These are phyloP conservation scores for Bombylius discolor DNA, from an alignment of 2,888 invertebrate genomes.

Conservation along the genomic window DNA sequence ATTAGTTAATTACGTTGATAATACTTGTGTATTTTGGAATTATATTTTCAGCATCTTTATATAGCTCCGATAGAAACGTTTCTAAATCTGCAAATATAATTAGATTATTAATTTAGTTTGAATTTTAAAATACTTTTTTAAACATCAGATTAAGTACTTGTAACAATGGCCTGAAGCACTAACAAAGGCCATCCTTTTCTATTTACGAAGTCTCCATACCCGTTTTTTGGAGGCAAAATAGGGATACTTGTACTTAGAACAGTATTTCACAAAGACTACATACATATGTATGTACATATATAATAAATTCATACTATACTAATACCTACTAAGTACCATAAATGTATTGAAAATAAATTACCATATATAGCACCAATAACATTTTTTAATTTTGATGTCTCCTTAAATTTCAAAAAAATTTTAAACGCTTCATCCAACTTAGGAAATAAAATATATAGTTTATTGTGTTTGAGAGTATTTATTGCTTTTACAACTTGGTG, in stretches of 20 bases:
- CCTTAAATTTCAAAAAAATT: conserved; percentile 1
- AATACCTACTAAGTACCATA: no score
- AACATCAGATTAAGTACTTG: no score
- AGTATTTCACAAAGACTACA: no score
- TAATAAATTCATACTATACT: no score
- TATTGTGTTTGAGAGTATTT: conserved; percentile 15
- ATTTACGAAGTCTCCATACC: neutral
- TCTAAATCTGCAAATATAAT: no score
- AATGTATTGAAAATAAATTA: no score
- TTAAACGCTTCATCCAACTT: conserved; percentile 16
- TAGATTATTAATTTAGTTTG: neutral
- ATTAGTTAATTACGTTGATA: no score
- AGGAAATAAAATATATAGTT: conserved; percentile 22
- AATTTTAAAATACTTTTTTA: no score
- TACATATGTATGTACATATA: no score
- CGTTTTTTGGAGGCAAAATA: neutral
- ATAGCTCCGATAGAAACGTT: conserved; percentile 5
- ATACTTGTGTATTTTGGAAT: no score
- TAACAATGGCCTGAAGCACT: neutral
- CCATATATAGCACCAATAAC: conserved; percentile 4
- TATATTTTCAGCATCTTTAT: neutral
- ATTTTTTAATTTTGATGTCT: neutral
- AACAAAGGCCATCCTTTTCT: neutral
- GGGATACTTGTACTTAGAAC: neutral
- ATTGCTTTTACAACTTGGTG: conserved; percentile 20